These are phyloP conservation scores for Bombyx mori DNA, from an alignment of 1,140 invertebrate species.

Conservation along the genomic window DNA sequence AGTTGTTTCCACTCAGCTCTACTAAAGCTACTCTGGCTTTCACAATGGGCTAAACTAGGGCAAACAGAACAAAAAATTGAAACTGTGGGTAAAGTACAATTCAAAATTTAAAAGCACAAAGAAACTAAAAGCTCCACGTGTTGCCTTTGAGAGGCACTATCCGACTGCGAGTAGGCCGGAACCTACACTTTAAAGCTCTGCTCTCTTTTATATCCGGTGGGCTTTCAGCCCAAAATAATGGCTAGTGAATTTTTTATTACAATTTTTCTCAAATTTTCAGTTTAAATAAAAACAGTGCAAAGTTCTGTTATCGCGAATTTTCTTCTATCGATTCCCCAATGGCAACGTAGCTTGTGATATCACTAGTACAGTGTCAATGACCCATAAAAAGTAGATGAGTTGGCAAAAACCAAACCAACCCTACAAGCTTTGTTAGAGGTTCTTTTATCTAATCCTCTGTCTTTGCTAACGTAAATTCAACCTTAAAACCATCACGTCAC, in stretches of 20 bases:
- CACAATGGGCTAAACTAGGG: constrained; percentile 4
- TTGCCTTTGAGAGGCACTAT: constrained; percentile 27
- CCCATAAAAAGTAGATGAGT: no score
- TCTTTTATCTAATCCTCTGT: no score
- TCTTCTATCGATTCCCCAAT: not conserved
- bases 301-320: not conserved
- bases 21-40: not conserved
- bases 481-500: no score
- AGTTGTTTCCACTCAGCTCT: no score
- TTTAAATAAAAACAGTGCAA: not conserved
- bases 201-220: constrained; percentile 29
- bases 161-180: constrained; percentile 13
- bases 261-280: constrained; percentile 7
- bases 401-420: no score
- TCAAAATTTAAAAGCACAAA: constrained; percentile 36
- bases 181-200: constrained; percentile 22
- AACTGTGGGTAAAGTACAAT: constrained; percentile 10
- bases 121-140: constrained; percentile 33
- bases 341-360: not conserved
- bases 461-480: no score
- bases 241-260: constrained; percentile 12
- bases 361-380: not conserved
- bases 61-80: constrained; percentile 13
- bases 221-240: constrained; percentile 27
- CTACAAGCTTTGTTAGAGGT: no score